A percentile compares a stretch with the other conserved stretches of the same genome.
These are phyloP conservation scores for Sigmodon hispidus DNA, from an alignment of 2,113 vertebrate species.

Conservation along the genomic window DNA sequence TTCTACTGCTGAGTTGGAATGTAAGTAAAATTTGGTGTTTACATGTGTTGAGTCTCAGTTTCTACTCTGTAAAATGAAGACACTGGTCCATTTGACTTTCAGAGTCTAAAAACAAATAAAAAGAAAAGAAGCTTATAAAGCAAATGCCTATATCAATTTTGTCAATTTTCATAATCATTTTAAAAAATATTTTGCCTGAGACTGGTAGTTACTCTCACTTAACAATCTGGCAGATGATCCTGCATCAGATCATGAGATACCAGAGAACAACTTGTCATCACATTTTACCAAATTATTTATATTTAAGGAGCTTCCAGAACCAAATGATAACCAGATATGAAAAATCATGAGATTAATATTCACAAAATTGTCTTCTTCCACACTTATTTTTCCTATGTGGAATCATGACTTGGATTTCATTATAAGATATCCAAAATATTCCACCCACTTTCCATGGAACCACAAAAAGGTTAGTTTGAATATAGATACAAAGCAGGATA, in stretches of 20 bases:
- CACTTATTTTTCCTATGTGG: not conserved
- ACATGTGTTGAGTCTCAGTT: conserved; percentile 35
- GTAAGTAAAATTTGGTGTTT: not conserved
- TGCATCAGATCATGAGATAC: conserved; percentile 15
- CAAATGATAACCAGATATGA: not conserved
- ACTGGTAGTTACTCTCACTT: conserved; percentile 50
- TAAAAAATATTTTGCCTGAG: conserved; percentile 33
- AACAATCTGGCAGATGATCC: conserved; percentile 53
- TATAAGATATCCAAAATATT: conserved; percentile 63
- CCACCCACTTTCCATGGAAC: conserved; percentile 40
- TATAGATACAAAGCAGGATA: conserved; percentile 51
- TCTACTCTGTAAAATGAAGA: conserved; percentile 53
- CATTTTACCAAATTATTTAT: conserved; percentile 52
- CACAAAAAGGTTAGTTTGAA: conserved; percentile 42
- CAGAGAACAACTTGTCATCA: conserved; percentile 49
- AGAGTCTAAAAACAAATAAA: not conserved
- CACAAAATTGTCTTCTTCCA: conserved; percentile 48
- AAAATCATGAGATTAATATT: conserved; percentile 22
- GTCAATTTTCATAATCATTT: conserved; percentile 36
- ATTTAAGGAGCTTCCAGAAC: conserved; percentile 28
- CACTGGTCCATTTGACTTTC: not conserved
- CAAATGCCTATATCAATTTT: not conserved
- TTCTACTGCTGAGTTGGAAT: conserved; percentile 13
- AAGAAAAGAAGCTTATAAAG: conserved; percentile 51
- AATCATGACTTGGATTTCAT: conserved; percentile 39